phyloP scores from a whole-genome alignment of 2,113 vertebrate genomes.

The Thermophis baileyi region DNA sequence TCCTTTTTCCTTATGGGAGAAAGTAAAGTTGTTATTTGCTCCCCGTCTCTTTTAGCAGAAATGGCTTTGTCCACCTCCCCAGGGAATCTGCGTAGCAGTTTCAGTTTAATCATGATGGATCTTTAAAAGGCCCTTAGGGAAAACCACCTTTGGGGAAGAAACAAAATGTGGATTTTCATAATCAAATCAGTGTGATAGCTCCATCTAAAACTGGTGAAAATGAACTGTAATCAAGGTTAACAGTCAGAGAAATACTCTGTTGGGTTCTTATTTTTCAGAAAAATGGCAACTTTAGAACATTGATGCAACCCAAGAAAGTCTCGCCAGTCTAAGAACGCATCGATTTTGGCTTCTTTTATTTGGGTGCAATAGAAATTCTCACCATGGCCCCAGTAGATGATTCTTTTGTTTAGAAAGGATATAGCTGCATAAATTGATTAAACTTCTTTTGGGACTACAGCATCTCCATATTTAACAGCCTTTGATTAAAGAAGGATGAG shows the following conservation, averaged over 20 bases:
- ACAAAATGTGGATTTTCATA: slow-evolving; percentile 16
- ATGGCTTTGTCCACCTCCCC: background rate
- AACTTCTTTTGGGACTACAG: background rate
- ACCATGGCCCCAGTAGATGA: background rate
- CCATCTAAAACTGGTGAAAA: slow-evolving; percentile 1
- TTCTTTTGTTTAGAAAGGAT: background rate
- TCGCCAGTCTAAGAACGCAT: background rate
- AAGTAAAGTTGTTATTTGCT: background rate
- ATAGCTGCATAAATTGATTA: background rate
- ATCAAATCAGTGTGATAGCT: slow-evolving; percentile 8
- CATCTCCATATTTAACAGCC: background rate
- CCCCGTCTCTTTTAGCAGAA: background rate
- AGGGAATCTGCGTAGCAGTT: background rate
- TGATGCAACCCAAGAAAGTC: background rate
- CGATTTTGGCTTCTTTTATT: background rate
- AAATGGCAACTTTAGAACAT: background rate
- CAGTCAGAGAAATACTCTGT: background rate
- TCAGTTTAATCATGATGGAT: background rate
- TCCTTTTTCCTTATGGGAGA: background rate
- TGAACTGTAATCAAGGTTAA: slow-evolving; percentile 11
- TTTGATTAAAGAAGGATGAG: background rate
- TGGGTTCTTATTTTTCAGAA: background rate
- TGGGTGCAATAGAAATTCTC: background rate
- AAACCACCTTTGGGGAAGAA: slow-evolving; percentile 16
- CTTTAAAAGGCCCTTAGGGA: background rate